These are phyloP conservation scores for Brachionichthys hirsutus DNA, from an alignment of 2,113 vertebrate genomes.

Conservation along the genomic window DNA sequence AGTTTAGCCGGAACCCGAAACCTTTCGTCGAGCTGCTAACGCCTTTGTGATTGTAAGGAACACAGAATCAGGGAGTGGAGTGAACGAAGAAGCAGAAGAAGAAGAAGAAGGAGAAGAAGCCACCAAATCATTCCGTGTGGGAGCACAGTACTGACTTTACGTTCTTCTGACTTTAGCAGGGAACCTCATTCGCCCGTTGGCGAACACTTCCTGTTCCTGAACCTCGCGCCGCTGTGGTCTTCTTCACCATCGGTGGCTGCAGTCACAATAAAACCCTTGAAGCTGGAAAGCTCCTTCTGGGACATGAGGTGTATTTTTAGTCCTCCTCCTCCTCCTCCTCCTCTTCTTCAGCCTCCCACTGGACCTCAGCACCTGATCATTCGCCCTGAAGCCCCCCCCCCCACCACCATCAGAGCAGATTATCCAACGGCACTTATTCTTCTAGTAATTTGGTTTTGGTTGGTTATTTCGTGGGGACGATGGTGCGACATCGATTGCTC, in stretches of 20 bases:
- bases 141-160: neutral
- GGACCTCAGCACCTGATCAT: too few relatives aligned
- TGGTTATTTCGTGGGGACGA: neutral
- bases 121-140: too few relatives aligned
- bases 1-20: conserved; percentile 23
- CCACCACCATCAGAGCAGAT: too few relatives aligned
- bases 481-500: neutral
- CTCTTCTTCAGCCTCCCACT: too few relatives aligned
- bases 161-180: conserved; percentile 1
- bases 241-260: conserved; percentile 18
- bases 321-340: neutral
- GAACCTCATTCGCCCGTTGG: neutral
- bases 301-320: conserved; percentile 30
- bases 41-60: neutral
- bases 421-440: too few relatives aligned
- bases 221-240: neutral
- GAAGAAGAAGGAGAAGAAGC: too few relatives aligned
- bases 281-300: conserved; percentile 6
- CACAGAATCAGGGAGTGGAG: neutral
- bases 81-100: conserved; percentile 15
- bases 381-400: too few relatives aligned
- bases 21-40: neutral
- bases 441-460: too few relatives aligned
- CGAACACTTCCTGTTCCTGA: neutral
- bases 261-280: conserved; percentile 5